Percentiles rank a stretch among this genome's conserved stretches.
phyloP scores from a whole-genome alignment of 2,113 vertebrate genomes.

The Hyperoodon ampullatus region DNA sequence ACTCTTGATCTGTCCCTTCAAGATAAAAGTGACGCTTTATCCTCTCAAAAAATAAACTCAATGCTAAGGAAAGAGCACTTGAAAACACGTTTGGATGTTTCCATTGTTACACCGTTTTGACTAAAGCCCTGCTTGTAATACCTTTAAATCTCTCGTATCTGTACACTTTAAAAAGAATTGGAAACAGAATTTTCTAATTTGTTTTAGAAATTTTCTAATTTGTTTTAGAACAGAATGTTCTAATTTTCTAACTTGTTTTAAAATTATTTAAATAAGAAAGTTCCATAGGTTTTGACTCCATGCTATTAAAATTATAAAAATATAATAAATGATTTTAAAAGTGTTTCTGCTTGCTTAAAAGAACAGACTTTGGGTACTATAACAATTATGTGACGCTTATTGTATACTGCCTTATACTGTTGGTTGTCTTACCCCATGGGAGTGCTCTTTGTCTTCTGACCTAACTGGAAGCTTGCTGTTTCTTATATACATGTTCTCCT shows the following conservation, averaged over 20 bases:
- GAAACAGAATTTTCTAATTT: not conserved
- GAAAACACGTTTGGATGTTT: conserved; percentile 12
- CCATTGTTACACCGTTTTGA: not conserved
- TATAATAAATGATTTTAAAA: not conserved
- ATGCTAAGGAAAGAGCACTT: not conserved
- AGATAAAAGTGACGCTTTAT: not conserved
- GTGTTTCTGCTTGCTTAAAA: not conserved
- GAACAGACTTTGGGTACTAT: not conserved
- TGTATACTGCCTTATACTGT: too few relatives aligned
- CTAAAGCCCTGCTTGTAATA: not conserved
- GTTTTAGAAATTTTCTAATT: not conserved
- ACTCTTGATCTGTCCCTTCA: not conserved
- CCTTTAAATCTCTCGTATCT: not conserved
- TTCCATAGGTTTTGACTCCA: not conserved
- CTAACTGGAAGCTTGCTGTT: not conserved
- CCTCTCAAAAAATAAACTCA: conserved; percentile 21
- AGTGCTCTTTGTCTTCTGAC: not conserved
- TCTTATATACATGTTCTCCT: not conserved
- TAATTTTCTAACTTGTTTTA: not conserved
- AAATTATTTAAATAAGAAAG: not conserved
- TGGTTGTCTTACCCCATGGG: not conserved
- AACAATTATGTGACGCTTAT: not conserved
- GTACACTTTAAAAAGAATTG: not conserved
- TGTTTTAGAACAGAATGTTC: too few relatives aligned
- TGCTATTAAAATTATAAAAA: not conserved